Conservation (phyloP, 2,113 vertebrate species). For the Ailurus styani region DNA sequence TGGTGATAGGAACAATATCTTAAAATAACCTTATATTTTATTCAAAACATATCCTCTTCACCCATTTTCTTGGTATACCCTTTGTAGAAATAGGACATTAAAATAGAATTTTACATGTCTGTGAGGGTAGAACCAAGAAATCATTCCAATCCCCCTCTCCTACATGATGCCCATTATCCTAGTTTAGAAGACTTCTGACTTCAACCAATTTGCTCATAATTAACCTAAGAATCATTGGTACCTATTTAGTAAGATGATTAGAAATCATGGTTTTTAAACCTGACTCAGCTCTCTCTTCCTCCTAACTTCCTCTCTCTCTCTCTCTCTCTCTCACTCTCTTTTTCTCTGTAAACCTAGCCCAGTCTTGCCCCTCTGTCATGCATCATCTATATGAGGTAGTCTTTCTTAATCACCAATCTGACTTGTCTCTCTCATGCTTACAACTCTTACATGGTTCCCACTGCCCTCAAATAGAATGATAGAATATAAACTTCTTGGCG, state of each 20-base stretch:
- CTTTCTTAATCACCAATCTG: background rate
- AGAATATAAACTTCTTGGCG: background rate
- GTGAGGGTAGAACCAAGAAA: background rate
- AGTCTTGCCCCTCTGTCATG: background rate
- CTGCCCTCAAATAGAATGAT: background rate
- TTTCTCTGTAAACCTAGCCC: background rate
- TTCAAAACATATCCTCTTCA: background rate
- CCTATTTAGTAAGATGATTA: background rate
- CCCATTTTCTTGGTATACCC: background rate
- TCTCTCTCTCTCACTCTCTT: background rate
- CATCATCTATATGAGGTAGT: background rate
- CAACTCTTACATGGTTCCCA: background rate
- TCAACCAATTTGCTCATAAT: background rate
- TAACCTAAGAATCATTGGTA: background rate
- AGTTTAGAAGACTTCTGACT: background rate
- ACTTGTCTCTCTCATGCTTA: background rate
- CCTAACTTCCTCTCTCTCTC: background rate
- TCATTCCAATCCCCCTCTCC: background rate
- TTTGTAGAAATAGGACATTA: background rate
- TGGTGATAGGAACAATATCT: background rate
- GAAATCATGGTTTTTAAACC: background rate
- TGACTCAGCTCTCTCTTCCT: background rate
- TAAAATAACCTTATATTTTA: background rate
- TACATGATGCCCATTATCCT: background rate
- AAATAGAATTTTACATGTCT: background rate